Percentiles rank a stretch among this genome's conserved stretches.
These are phyloP conservation scores for Chaetura pelagica DNA, from an alignment of 2,113 vertebrate genomes.

Conservation along the genomic window DNA sequence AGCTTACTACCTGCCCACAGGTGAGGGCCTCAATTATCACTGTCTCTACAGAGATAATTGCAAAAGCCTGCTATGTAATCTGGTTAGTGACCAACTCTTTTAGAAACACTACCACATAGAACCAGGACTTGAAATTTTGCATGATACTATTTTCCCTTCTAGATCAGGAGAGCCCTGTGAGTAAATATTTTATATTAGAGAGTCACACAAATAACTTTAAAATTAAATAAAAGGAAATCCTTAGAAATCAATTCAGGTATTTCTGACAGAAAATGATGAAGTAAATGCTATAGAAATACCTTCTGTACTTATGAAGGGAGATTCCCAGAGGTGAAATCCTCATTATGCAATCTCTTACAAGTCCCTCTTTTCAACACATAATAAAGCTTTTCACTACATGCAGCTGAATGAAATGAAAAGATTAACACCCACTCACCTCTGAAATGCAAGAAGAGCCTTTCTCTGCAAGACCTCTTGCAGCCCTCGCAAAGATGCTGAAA, in stretches of 20 bases:
- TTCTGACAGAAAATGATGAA: constrained; percentile 9
- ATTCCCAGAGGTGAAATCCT: constrained; percentile 35
- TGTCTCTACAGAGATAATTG: background rate
- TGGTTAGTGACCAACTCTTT: background rate
- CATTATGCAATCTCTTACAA: constrained; percentile 66
- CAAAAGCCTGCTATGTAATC: background rate
- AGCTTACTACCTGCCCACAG: background rate
- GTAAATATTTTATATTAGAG: background rate
- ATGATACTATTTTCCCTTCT: background rate
- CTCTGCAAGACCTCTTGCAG: constrained; percentile 95
- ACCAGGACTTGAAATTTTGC: background rate
- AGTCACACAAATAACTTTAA: constrained; percentile 39
- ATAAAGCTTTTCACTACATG: constrained; percentile 47
- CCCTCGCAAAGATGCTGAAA: constrained; percentile 90
- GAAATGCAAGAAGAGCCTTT: constrained; percentile 96
- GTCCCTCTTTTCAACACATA: constrained; percentile 39
- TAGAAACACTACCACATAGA: background rate
- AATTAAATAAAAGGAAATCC: constrained; percentile 51
- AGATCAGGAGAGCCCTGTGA: background rate
- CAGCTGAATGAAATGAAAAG: constrained; percentile 67
- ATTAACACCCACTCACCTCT: constrained; percentile 86
- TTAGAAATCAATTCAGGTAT: background rate
- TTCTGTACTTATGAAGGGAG: constrained; percentile 19
- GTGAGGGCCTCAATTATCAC: background rate
- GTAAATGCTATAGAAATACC: background rate